phyloP scores from a whole-genome alignment of 2,888 invertebrate genomes.

The Rhimphoctona megacephalus region DNA sequence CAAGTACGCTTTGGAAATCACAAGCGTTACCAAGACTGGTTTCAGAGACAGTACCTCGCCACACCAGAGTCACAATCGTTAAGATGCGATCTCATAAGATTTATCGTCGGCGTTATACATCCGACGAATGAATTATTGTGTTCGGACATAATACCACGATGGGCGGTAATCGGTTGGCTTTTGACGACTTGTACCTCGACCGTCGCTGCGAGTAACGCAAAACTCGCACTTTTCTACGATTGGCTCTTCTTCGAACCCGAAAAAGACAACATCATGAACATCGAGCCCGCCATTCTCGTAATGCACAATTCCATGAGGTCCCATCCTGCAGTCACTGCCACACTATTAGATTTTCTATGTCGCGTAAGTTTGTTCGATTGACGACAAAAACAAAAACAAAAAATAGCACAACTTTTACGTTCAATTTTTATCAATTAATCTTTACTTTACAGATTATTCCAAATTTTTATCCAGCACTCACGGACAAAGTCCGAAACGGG shows the following conservation, averaged over 20 bases:
- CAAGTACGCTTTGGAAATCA: conserved; percentile 95
- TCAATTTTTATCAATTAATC: background rate
- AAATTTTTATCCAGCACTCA: conserved; percentile 93
- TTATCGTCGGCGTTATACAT: conserved; percentile 97
- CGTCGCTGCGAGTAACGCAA: conserved; percentile 95
- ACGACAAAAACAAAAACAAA: background rate
- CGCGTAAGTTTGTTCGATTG: conserved; percentile 85
- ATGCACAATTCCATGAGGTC: conserved; percentile 97
- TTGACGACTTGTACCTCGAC: conserved; percentile 95
- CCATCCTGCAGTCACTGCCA: conserved; percentile 96
- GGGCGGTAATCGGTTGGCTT: conserved; percentile 98
- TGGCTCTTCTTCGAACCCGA: conserved; percentile 97
- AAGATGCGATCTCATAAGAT: conserved; percentile 96
- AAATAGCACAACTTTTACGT: background rate
- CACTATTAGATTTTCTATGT: conserved; percentile 95
- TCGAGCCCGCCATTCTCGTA: conserved; percentile 96
- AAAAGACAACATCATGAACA: conserved; percentile 98
- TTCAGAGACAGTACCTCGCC: conserved; percentile 95
- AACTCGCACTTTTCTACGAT: conserved; percentile 96
- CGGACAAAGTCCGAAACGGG: conserved; percentile 92
- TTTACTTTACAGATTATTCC: conserved; percentile 90
- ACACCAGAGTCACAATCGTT: conserved; percentile 96
- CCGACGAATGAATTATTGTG: conserved; percentile 96
- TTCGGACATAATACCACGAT: conserved; percentile 97
- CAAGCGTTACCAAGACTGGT: conserved; percentile 98